Base-by-base conservation (phyloP, 2,888 invertebrate genomes). In the Sinotaia quadrata region DNA sequence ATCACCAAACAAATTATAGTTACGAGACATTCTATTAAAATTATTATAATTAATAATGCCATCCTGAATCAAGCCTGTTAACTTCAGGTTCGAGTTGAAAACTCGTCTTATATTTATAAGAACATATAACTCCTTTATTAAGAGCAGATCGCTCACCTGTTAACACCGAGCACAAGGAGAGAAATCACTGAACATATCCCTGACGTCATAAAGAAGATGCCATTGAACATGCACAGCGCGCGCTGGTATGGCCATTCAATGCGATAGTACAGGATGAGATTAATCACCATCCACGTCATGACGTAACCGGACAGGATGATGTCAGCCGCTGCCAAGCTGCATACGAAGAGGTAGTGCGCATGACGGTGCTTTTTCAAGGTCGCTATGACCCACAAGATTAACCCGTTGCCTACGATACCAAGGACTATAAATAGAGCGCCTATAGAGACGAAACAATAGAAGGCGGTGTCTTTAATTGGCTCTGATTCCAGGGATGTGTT, bases 261-360 rank as follows among this genome's bases (percentile, higher is more conserved):
- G 2, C 8, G 24, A 31, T 5, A 0, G 27, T n/a, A 8, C 54
- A 54, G 27, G 18, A 18, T 15, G 2, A 54, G 1, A 18, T 41
- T 15, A 18, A 41, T 41, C 12, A 54, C 31, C 7, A 54, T 18
- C 12, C 5, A 8, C 3, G 27, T 24, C 21, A 54, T 18, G 54
- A 54, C 5, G 27, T 54, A 54, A 5, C 27, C 7, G 54, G 54
- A 54, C 12, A 54, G 5, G 54, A 54, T 54, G 54, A 54, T 24
- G 54, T 54, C 27, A 21, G 54, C 54, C 0, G 54, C 54, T 5
- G 27, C 54, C 54, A 54, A 18, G 29, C 54, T 54, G 54, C 54
- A 54, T 31, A 54, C 33, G 31, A 54, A 54, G 3, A 54, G 54
- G 54, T 54, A 54, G 54, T 54, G 54, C 27, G 24, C 24, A 7